A percentile compares a stretch with the other conserved stretches of the same genome.
Conservation (phyloP, 2,113 vertebrate species). For the Etia nguti region DNA sequence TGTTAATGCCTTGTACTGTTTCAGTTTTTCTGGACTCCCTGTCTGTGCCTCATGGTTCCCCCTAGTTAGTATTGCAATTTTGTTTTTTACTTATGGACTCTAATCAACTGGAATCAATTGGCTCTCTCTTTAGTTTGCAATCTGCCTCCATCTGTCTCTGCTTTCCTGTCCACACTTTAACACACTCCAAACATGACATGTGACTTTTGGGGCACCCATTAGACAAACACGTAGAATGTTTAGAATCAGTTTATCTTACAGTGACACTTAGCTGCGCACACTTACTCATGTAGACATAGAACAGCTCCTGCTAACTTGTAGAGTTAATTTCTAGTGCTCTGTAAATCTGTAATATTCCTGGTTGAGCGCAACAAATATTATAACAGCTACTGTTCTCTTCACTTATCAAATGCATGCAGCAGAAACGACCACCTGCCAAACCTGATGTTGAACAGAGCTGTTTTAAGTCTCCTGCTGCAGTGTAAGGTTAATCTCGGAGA, state of each 20-base stretch:
- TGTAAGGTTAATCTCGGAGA: not conserved
- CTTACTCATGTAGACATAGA: not conserved
- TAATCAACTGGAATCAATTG: no score
- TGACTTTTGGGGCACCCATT: not conserved
- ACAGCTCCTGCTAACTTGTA: not conserved
- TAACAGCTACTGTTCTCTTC: rapidly evolving
- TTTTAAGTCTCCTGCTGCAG: not conserved
- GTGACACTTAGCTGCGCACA: not conserved
- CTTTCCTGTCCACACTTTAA: not conserved
- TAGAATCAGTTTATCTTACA: not conserved
- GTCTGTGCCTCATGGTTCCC: not conserved
- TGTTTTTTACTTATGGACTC: no score
- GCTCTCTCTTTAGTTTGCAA: not conserved
- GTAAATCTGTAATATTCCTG: not conserved
- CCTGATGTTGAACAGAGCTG: not conserved
- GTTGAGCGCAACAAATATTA: not conserved
- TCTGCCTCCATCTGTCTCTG: not conserved
- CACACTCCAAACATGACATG: not conserved
- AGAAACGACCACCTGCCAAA: not conserved
- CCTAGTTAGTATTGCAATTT: no score
- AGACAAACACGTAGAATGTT: not conserved
- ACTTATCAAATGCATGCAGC: not conserved
- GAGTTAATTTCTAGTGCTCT: not conserved
- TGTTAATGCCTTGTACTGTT: not conserved
- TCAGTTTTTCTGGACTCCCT: not conserved